A percentile compares a stretch with the other conserved stretches of the same genome.
phyloP scores from a whole-genome alignment of 1,140 invertebrate species.

The Piezodorus guildinii region DNA sequence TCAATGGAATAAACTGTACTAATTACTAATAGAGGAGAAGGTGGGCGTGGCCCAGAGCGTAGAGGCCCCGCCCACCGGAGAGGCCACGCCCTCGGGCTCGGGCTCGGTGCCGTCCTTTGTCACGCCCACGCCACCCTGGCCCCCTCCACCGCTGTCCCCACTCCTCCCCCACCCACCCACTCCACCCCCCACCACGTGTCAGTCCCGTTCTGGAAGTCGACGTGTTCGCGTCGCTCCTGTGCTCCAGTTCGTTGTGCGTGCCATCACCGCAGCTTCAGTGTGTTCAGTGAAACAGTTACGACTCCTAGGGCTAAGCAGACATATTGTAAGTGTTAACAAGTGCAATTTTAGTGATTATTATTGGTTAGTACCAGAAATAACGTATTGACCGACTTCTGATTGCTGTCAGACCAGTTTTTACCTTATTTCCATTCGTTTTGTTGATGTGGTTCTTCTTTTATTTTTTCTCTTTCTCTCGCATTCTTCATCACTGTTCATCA shows the following conservation, averaged over 20 bases:
- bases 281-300: neutral
- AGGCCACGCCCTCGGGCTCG: too few species aligned
- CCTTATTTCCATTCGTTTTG: too few species aligned
- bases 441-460: too few species aligned
- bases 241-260: conserved; percentile 1
- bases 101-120: neutral
- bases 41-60: neutral
- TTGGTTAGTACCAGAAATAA: too few species aligned
- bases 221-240: conserved; percentile 4
- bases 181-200: conserved; percentile 5
- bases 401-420: too few species aligned
- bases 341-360: too few species aligned
- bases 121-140: neutral
- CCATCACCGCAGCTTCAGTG: neutral
- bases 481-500: too few species aligned
- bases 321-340: neutral
- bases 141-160: neutral
- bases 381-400: too few species aligned
- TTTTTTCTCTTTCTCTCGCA: too few species aligned
- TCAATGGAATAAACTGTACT: conserved; percentile 9
- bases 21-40: conserved; percentile 1
- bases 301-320: neutral
- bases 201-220: neutral
- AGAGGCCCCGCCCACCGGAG: neutral
- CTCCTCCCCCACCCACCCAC: neutral